These are phyloP conservation scores for Corythaeola cristata DNA, from an alignment of 2,113 vertebrate species.

Conservation along the genomic window DNA sequence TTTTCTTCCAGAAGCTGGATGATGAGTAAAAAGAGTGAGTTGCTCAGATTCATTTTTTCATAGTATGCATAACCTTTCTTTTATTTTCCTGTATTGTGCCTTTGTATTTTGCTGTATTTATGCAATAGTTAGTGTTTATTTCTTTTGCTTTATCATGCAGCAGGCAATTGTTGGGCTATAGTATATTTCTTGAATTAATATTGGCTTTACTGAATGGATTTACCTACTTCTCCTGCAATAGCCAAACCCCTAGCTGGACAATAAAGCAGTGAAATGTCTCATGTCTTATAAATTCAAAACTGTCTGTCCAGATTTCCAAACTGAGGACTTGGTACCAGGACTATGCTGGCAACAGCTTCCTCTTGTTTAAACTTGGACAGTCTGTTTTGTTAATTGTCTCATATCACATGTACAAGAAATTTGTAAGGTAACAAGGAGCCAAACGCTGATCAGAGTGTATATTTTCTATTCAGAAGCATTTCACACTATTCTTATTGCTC, in stretches of 20 bases:
- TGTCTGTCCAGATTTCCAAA: no score
- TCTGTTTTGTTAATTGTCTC: no score
- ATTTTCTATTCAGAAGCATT: background rate
- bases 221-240: background rate
- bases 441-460: no score
- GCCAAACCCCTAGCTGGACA: background rate
- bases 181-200: background rate
- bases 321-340: no score
- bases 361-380: no score
- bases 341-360: no score
- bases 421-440: no score
- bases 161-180: background rate
- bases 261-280: background rate
- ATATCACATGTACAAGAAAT: no score
- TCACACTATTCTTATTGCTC: background rate
- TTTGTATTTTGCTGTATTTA: background rate
- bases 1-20: background rate
- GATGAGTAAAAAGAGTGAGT: background rate
- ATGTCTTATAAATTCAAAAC: no score
- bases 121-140: background rate
- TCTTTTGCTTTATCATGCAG: background rate
- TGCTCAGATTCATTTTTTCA: background rate
- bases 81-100: background rate
- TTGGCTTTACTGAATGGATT: background rate
- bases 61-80: accelerated